phyloP scores from a whole-genome alignment of 2,113 vertebrate genomes.

The Amazona guildingii region DNA sequence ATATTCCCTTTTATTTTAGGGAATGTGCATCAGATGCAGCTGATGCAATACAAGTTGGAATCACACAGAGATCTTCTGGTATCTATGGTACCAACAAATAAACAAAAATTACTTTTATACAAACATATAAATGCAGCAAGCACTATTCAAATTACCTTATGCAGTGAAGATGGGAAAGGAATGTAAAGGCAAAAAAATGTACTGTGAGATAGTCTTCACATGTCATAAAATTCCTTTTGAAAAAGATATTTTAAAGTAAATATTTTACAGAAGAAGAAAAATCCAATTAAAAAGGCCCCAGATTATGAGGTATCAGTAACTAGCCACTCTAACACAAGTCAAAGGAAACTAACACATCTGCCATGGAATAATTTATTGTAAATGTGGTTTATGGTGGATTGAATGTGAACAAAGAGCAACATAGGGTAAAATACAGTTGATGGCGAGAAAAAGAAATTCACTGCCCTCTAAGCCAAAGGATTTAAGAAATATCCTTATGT shows the following conservation, averaged over 20 bases:
- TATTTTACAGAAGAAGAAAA: background rate
- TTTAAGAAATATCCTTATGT: background rate
- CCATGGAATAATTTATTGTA: background rate
- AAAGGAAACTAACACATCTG: constrained; percentile 4
- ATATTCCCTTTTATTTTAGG: background rate
- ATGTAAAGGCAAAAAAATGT: background rate
- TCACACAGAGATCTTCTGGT: background rate
- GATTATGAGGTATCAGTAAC: background rate
- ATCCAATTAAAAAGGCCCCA: background rate
- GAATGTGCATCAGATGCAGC: background rate
- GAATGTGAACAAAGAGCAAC: background rate
- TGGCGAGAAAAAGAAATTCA: background rate
- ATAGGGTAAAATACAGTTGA: background rate
- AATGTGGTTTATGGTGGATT: background rate
- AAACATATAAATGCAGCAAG: background rate
- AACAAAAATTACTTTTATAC: background rate
- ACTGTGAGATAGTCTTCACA: background rate
- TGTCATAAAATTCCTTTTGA: background rate
- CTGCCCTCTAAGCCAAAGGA: background rate
- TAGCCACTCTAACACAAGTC: background rate
- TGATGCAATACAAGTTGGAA: background rate
- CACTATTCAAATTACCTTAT: background rate
- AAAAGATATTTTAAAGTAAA: background rate
- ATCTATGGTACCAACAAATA: background rate
- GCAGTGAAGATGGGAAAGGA: background rate